A percentile compares a stretch with the other conserved stretches of the same genome.
These are phyloP conservation scores for Osmerus eperlanus DNA, from an alignment of 2,113 vertebrate species.

Conservation along the genomic window DNA sequence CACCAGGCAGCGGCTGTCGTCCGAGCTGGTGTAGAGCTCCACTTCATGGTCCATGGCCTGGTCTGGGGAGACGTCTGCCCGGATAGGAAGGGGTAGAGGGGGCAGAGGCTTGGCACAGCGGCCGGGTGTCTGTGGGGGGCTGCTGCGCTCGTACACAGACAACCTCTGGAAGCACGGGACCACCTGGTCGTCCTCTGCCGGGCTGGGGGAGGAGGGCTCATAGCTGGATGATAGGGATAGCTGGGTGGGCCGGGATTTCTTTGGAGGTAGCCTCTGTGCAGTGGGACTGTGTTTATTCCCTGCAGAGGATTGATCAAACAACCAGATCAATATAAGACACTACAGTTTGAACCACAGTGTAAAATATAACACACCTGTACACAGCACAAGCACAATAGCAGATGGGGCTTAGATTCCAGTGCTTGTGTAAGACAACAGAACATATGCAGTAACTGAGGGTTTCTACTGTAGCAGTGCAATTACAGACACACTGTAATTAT, in stretches of 20 bases:
- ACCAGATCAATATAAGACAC: not conserved
- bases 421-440: too few relatives aligned
- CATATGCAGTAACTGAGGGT: not conserved
- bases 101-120: conserved; percentile 86
- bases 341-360: not conserved
- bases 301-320: conserved; percentile 48
- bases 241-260: conserved; percentile 70
- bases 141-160: conserved; percentile 74
- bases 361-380: not conserved
- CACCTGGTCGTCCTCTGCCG: conserved; percentile 72
- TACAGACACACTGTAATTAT: conserved; percentile 30
- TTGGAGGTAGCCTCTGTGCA: conserved; percentile 66
- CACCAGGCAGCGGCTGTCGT: conserved; percentile 80
- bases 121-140: conserved; percentile 77
- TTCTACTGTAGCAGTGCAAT: too few relatives aligned
- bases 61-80: conserved; percentile 57
- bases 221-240: conserved; percentile 65
- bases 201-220: conserved; percentile 56
- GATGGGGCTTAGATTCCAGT: too few relatives aligned
- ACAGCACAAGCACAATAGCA: too few relatives aligned
- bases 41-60: conserved; percentile 88
- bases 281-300: conserved; percentile 72
- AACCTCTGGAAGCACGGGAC: conserved; percentile 78
- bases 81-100: conserved; percentile 75
- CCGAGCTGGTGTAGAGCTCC: conserved; percentile 83